Conservation (phyloP, 2,888 invertebrate species). For the Catocala nupta region DNA sequence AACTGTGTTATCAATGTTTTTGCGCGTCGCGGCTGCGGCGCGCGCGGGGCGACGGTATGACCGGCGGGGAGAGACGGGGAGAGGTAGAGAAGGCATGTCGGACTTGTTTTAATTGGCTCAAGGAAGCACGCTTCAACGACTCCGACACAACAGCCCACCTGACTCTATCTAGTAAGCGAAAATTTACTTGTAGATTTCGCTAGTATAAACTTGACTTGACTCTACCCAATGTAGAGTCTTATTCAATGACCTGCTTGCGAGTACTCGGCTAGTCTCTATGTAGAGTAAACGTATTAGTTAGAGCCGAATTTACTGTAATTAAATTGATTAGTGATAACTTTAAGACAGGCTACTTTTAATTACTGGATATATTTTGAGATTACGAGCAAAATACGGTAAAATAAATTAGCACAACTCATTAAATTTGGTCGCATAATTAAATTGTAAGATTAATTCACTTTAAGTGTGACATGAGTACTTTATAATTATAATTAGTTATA, state of each 20-base stretch:
- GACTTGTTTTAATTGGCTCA: conserved; percentile 76
- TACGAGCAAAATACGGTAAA: too few relatives aligned
- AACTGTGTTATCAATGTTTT: conserved; percentile 61
- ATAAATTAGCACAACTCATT: too few relatives aligned
- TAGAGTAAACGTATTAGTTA: too few relatives aligned
- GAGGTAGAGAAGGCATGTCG: conserved; percentile 45
- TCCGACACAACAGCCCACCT: conserved; percentile 58
- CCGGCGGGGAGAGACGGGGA: conserved; percentile 27
- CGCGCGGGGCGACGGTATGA: conserved; percentile 23
- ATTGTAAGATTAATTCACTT: conserved; percentile 17
- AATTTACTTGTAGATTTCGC: conserved; percentile 47
- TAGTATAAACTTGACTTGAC: conserved; percentile 12
- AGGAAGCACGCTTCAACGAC: conserved; percentile 79
- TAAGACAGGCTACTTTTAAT: too few relatives aligned
- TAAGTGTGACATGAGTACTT: conserved; percentile 29
- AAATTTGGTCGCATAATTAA: background rate
- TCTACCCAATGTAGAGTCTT: background rate
- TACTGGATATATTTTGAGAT: too few relatives aligned
- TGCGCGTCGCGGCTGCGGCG: conserved; percentile 49
- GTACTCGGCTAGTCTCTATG: too few relatives aligned
- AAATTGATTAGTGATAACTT: too few relatives aligned
- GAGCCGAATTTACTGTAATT: too few relatives aligned
- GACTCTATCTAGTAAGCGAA: conserved; percentile 49
- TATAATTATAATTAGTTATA: conserved; percentile 31
- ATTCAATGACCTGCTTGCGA: too few relatives aligned